Evolutionary conservation across 2,113 vertebrate genomes (phyloP).

Genomic region (Cryptotis parvus): DNA sequence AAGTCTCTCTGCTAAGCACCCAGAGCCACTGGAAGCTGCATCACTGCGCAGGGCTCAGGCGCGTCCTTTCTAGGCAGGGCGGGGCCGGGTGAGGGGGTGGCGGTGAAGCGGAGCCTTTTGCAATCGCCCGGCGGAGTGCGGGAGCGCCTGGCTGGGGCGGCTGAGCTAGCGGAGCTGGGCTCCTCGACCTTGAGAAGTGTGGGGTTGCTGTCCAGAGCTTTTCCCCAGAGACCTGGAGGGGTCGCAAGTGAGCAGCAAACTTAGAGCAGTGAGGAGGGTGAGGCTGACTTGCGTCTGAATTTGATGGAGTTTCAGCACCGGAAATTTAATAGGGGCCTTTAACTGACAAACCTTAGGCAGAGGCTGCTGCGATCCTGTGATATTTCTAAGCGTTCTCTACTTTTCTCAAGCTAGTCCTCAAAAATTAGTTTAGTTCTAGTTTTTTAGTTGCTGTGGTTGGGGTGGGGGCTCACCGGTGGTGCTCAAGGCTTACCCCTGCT

Average conservation of each 20-base stretch:
- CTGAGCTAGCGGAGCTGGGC: background rate
- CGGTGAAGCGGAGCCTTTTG: no score
- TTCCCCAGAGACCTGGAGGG: slow-evolving; percentile 35
- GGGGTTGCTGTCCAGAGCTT: no score
- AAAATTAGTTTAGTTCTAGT: background rate
- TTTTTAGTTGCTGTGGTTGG: no score
- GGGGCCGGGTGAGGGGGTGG: no score
- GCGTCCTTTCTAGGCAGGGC: background rate
- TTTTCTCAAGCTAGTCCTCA: background rate
- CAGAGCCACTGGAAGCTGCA: background rate
- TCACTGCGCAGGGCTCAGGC: background rate
- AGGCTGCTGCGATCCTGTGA: background rate
- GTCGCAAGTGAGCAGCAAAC: slow-evolving; percentile 60
- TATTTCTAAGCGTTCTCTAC: slow-evolving; percentile 24
- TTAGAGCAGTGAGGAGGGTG: fast-evolving
- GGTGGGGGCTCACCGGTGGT: no score
- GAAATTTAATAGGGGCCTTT: background rate
- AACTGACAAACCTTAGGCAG: background rate
- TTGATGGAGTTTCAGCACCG: fast-evolving
- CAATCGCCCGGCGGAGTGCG: no score
- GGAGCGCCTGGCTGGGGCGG: fast-evolving
- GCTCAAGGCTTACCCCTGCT: no score
- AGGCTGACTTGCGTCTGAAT: fast-evolving
- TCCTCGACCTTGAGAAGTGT: background rate
- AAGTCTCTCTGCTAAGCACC: fast-evolving